phyloP scores from a whole-genome alignment of 2,888 invertebrate species.

The Rhyacophila evoluta region DNA sequence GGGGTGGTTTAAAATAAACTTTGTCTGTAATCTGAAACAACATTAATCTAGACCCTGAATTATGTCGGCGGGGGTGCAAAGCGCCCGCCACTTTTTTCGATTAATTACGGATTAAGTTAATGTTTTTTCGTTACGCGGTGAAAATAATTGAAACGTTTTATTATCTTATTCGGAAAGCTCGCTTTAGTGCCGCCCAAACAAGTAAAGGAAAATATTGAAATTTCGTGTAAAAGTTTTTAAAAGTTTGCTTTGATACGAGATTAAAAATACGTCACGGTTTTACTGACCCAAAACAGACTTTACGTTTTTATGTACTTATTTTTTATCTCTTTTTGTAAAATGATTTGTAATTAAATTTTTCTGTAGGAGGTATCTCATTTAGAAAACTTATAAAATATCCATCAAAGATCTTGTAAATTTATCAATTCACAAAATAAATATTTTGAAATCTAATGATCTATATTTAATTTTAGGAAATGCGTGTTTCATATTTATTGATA shows the following conservation, averaged over 20 bases:
- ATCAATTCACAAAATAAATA: no score
- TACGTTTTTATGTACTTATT: no score
- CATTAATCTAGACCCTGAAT: conserved; percentile 1
- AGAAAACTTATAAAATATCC: no score
- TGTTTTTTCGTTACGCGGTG: neutral
- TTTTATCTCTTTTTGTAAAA: no score
- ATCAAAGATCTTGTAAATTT: no score
- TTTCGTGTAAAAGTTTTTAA: neutral
- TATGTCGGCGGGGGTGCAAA: neutral
- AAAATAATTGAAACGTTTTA: conserved; percentile 18
- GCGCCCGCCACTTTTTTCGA: neutral
- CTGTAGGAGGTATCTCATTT: no score
- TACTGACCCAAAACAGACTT: neutral
- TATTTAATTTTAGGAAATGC: no score
- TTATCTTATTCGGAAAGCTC: neutral
- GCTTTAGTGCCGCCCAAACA: neutral
- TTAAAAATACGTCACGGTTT: neutral
- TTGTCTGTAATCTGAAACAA: conserved; percentile 9
- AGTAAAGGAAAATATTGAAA: conserved; percentile 7
- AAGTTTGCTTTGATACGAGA: neutral
- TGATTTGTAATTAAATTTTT: no score
- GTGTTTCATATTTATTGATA: no score
- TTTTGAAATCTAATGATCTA: no score
- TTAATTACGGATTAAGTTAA: conserved; percentile 18
- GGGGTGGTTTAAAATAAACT: conserved; percentile 22